These are phyloP conservation scores for Eilema sororculum DNA, from an alignment of 2,888 invertebrate species.

Conservation along the genomic window DNA sequence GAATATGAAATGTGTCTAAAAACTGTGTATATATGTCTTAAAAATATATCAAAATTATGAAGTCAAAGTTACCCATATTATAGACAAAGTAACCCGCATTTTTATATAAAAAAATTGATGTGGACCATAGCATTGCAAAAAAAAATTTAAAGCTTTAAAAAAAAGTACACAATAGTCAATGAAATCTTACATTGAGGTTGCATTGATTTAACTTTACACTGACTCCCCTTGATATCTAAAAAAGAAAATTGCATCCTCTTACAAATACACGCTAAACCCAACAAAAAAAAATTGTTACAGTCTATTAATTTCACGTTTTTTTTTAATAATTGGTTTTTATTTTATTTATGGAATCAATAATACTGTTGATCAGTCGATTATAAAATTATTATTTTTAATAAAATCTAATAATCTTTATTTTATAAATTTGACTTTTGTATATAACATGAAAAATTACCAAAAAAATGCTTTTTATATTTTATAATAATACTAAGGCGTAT, in stretches of 20 bases:
- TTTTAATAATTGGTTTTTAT: no score
- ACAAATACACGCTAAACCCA: no score
- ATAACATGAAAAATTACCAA: constrained; percentile 3
- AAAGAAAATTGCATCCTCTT: no score
- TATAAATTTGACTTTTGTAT: neutral
- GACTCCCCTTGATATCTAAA: no score
- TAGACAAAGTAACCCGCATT: neutral
- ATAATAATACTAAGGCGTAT: neutral
- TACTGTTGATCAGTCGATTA: neutral
- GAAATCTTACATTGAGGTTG: no score
- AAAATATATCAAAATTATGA: neutral
- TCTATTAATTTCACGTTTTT: no score
- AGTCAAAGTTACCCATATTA: neutral
- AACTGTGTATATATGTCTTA: constrained; percentile 10
- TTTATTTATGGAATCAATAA: neutral
- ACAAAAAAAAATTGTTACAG: no score
- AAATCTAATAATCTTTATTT: neutral
- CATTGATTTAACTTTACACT: no score
- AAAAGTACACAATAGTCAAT: no score
- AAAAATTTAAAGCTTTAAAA: no score
- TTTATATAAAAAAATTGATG: no score
- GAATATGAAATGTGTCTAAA: constrained; percentile 22
- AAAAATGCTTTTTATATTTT: neutral
- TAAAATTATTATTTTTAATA: neutral
- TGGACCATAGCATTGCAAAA: no score